Conservation (phyloP, 30 jellyfish, hydroid and myxozoan species). For the Turritopsis rubra region DNA sequence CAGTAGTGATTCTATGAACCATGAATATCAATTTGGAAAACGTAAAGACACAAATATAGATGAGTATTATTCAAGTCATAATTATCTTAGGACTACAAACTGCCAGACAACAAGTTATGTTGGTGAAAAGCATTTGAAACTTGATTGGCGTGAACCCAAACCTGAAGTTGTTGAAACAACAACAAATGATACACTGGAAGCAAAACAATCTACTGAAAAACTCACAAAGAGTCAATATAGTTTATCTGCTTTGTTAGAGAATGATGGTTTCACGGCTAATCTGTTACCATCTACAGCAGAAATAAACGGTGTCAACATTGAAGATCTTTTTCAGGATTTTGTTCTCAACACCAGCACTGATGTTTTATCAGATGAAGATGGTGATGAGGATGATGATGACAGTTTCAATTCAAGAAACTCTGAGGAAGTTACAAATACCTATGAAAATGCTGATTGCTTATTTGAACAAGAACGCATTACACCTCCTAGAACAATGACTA, state of each 20-base stretch:
- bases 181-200: background rate
- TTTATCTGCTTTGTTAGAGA: conserved; percentile 7
- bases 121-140: conserved; percentile 22
- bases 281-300: background rate
- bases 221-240: background rate
- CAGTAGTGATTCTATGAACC: background rate
- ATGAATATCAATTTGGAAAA: conserved; percentile 3
- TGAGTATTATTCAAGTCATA: conserved; percentile 12
- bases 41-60: conserved; percentile 32
- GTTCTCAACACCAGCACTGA: background rate
- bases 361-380: conserved; percentile 25
- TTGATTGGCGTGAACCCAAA: conserved; percentile 1
- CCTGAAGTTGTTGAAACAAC: background rate
- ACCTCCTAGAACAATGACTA: background rate
- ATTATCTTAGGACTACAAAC: background rate
- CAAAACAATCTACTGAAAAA: background rate
- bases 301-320: background rate
- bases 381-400: conserved; percentile 27
- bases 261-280: background rate
- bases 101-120: conserved; percentile 14
- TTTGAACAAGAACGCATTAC: background rate
- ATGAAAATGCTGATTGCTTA: background rate
- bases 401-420: background rate
- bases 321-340: conserved; percentile 24
- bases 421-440: background rate